Base-by-base conservation (phyloP, 2,797 vertebrate species). In the Natrix natrix region DNA sequence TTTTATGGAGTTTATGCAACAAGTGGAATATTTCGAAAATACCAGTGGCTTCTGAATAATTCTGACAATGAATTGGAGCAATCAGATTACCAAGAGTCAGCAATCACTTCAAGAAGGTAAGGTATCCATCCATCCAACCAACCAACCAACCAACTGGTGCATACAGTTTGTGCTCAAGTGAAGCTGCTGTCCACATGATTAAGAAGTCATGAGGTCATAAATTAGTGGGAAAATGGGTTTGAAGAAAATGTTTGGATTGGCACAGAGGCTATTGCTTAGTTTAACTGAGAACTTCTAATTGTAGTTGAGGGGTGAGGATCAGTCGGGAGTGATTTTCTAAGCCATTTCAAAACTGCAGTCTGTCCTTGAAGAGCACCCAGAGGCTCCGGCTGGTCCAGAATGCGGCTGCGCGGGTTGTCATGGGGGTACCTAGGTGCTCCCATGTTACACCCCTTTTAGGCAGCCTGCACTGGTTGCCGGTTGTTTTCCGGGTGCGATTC, bases 1-100 rank as follows among this genome's bases (percentile, higher is more conserved):
- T 99, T 98, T 96, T 98, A 98, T 69, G 99, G 99, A 28, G 97
- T 99, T 90, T 97, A 97, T 95, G 99, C 98, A 0, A 98, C 98
- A 0, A 95, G 93, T 55, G 95, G 97, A 3, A 94, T 98, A 90
- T 98, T 99, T 93, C 95, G 94, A 87, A 98, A 97, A 93, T 99
- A 99, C 97, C 96, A 96, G 48, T 96, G 97, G 66, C 98, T 99
- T 16, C 97, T 99, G 74, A 96, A 96, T 92, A 98, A 97, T 10
- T 86, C 96, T 0, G 60, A 96, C 22, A 92, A 78, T 2, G 87
- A 63, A 52, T 60, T 43, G 24, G 92, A 60, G 55, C 93, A 78
- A 2, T 60, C 5, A 26, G 0, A 5, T 0, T 16, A 0, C 55
- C 11, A 28, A 0, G 10, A 22, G 0, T 12, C 86, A 0, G 0